phyloP scores from a whole-genome alignment of 1,140 invertebrate species.

The Drosophila guanche region DNA sequence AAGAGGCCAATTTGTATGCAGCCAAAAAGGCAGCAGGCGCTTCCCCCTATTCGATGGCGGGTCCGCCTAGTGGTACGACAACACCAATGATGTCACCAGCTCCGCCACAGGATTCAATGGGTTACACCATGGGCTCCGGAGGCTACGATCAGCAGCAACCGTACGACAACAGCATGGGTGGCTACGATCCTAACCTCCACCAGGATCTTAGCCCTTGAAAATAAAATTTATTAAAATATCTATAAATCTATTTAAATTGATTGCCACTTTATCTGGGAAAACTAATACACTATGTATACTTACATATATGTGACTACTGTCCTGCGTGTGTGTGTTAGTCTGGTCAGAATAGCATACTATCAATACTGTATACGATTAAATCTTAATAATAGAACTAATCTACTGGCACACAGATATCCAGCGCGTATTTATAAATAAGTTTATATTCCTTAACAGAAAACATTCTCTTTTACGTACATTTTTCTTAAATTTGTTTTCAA shows the following conservation, averaged over 20 bases:
- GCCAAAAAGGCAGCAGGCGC: slow-evolving; percentile 99
- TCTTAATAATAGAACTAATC: slow-evolving; percentile 12
- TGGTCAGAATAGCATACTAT: slow-evolving; percentile 5
- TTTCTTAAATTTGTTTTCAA: no score
- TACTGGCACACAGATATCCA: slow-evolving; percentile 4
- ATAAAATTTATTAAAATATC: slow-evolving; percentile 31
- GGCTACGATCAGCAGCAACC: slow-evolving; percentile 93
- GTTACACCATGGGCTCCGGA: slow-evolving; percentile 93
- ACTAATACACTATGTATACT: slow-evolving; percentile 1
- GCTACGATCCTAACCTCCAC: slow-evolving; percentile 93
- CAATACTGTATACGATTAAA: slow-evolving; percentile 10
- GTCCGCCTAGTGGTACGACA: slow-evolving; percentile 92
- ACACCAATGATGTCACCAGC: slow-evolving; percentile 97
- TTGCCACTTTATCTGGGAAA: background rate
- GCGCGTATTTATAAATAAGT: slow-evolving; percentile 4
- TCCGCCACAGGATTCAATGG: slow-evolving; percentile 94
- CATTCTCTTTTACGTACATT: no score
- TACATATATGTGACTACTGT: background rate
- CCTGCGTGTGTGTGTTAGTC: slow-evolving; percentile 9
- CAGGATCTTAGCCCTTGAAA: slow-evolving; percentile 88
- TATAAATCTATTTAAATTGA: no score
- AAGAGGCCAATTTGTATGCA: slow-evolving; percentile 99
- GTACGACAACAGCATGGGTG: slow-evolving; percentile 93
- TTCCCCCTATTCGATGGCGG: slow-evolving; percentile 95
- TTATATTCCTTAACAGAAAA: background rate